These are phyloP conservation scores for Sphyrna mokarran DNA, from an alignment of 2,113 vertebrate genomes.

Conservation along the genomic window DNA sequence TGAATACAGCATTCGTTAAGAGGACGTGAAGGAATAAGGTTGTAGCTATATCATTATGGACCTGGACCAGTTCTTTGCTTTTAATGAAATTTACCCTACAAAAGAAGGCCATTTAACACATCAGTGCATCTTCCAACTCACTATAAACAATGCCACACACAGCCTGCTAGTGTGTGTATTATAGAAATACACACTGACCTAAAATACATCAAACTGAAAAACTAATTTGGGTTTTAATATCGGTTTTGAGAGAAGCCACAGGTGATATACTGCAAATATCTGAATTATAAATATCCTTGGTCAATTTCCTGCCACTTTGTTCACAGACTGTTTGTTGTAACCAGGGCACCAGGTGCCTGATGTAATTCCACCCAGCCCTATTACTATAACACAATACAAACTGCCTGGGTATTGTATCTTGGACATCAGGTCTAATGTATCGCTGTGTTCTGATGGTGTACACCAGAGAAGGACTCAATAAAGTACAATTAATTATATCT, in stretches of 20 bases:
- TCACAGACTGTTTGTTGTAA: background rate
- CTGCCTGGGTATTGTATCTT: background rate
- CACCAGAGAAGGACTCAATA: too few species aligned
- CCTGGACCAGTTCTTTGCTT: background rate
- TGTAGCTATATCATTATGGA: background rate
- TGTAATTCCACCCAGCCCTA: background rate
- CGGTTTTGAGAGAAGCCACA: too few species aligned
- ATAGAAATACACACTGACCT: too few species aligned
- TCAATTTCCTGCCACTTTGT: too few species aligned
- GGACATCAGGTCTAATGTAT: background rate
- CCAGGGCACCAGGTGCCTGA: too few species aligned
- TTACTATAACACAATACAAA: too few species aligned
- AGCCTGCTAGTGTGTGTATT: background rate
- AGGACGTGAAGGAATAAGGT: background rate
- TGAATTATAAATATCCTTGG: too few species aligned
- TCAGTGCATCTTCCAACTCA: background rate
- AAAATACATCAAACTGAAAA: background rate
- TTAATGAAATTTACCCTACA: background rate
- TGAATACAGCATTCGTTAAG: background rate
- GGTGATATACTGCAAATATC: too few species aligned
- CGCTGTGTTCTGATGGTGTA: background rate
- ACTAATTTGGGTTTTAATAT: too few species aligned
- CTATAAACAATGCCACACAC: background rate
- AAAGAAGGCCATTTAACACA: background rate
- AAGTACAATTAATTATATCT: too few species aligned